Base-by-base conservation (phyloP, 1,140 invertebrate genomes). In the Temnothorax nylanderi region DNA sequence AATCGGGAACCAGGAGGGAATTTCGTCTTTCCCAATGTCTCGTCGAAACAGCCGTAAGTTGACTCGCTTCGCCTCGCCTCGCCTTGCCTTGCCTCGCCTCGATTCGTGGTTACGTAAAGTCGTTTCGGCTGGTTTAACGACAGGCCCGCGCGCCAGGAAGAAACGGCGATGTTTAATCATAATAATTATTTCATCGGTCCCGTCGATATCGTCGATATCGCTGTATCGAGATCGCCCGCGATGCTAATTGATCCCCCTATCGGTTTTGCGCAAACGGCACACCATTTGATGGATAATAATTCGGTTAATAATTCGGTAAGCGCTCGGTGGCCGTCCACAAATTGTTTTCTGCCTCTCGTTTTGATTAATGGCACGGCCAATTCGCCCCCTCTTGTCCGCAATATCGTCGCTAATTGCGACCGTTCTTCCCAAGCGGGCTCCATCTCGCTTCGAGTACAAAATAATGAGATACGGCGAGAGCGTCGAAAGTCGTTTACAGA, bases 401-500 rank as follows among this genome's bases (percentile, higher is more conserved):
- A 75, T 81, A 78, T 49, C 85, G 69, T 76, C 51, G 80, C 72
- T 90, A 89, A 90, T 90, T 90, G 85, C 76, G 58, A 37, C 8
- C n/a, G 84, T 58, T 87, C 85, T 65, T 86, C 41, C 54, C 62
- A 47, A 64, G 1, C 32, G 54, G 34, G 81, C 69, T 74, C 10
- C 85, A 69, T 76, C 72, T 51, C 41, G 26, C 51, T 86, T 21
- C 54, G 11, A 34, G 10, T 51, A 11, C 47, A 49, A 64, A 82
- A 89, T 89, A 90, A 90, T 87, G 89, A 90, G 86, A 87, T 81
- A 88, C 60, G 49, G 60, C 67, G 41, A 64, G 16, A 69, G 56
- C 64, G 41, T 81, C 64, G 86, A 88, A 71, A 71, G 71, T 78
- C 80, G 51, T 90, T 89, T 88, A 78, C 51, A 75, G 85, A 72